Evolutionary conservation across 2,797 vertebrate genomes (phyloP).

Genomic region (Mormyrops attenuatus): DNA sequence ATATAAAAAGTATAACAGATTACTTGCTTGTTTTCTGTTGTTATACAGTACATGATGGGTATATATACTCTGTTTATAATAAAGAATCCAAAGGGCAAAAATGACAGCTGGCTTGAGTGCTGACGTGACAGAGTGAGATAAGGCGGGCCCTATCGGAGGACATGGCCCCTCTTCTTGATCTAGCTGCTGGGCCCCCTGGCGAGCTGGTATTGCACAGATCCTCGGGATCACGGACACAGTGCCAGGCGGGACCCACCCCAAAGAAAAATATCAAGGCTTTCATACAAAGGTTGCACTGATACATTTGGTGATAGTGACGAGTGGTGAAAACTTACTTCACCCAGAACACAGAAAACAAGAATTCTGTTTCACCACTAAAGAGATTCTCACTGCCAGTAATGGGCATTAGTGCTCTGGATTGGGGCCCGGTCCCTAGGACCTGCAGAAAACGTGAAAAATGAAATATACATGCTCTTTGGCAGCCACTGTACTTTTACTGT

Average conservation of each 20-base stretch:
- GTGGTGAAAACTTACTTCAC: neutral
- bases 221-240: neutral
- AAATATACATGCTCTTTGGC: neutral
- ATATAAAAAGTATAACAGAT: neutral
- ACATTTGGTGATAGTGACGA: neutral
- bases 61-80: neutral
- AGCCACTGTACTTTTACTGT: neutral
- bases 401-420: slow-evolving; percentile 4
- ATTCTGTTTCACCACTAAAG: neutral
- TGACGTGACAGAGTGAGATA: neutral
- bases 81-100: neutral
- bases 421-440: neutral
- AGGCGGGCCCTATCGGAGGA: neutral
- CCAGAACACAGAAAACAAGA: neutral
- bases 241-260: neutral
- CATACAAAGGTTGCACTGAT: neutral
- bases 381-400: slow-evolving; percentile 7
- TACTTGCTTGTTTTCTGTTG: neutral
- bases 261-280: neutral
- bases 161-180: neutral
- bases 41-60: neutral
- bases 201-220: slow-evolving; percentile 8
- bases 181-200: neutral
- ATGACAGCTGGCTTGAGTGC: neutral
- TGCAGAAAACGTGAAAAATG: neutral